Percentiles rank a stretch among this genome's conserved stretches.
Conservation (phyloP, 1,140 invertebrate genomes). For the Eupeodes corollae region DNA sequence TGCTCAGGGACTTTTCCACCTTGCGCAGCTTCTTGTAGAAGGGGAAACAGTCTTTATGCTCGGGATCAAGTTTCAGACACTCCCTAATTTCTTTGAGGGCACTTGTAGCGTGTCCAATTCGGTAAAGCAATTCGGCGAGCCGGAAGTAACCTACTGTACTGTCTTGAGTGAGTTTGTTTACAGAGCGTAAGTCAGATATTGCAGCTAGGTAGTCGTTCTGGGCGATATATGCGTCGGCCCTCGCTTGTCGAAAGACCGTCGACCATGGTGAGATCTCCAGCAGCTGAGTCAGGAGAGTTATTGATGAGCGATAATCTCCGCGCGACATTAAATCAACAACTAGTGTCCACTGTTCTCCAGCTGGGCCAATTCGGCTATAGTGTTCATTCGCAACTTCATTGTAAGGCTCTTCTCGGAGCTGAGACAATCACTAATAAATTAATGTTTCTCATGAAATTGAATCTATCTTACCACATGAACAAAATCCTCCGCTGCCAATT, state of each 20-base stretch:
- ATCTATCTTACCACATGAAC: conserved; percentile 63
- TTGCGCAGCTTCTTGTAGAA: conserved; percentile 97
- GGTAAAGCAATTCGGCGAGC: conserved; percentile 74
- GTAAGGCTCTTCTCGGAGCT: conserved; percentile 48
- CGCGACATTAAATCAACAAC: conserved; percentile 56
- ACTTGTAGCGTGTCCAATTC: conserved; percentile 83
- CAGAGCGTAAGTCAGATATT: conserved; percentile 78
- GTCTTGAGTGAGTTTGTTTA: conserved; percentile 82
- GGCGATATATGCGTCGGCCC: conserved; percentile 74
- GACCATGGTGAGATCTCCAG: conserved; percentile 90
- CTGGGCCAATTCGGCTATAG: conserved; percentile 51
- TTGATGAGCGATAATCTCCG: conserved; percentile 57
- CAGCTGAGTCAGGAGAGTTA: conserved; percentile 55
- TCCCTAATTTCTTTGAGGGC: conserved; percentile 87
- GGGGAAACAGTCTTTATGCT: conserved; percentile 91
- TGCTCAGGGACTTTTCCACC: conserved; percentile 72
- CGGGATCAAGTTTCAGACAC: conserved; percentile 95
- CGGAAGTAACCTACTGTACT: conserved; percentile 82
- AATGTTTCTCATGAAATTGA: not conserved
- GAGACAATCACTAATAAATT: not conserved
- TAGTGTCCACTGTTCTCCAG: conserved; percentile 52
- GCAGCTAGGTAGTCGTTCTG: conserved; percentile 74
- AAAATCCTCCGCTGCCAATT: conserved; percentile 73
- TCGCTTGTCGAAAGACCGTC: conserved; percentile 63
- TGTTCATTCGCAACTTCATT: conserved; percentile 63